Conservation (phyloP, 1,140 invertebrate genomes). For the Atta cephalotes region DNA sequence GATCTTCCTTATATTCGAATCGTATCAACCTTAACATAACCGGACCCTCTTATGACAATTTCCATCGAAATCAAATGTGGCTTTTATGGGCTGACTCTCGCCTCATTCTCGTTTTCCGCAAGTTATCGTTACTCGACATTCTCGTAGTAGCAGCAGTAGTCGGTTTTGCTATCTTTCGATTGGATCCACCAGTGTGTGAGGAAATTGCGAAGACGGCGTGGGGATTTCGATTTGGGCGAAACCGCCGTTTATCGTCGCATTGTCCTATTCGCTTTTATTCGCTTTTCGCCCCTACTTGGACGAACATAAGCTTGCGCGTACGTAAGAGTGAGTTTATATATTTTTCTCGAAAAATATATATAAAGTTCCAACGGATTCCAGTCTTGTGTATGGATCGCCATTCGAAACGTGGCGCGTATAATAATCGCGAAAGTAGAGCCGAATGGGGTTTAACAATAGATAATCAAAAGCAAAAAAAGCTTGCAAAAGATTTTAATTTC, state of each 20-base stretch:
- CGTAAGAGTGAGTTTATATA: conserved; percentile 50
- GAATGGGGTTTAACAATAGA: conserved; percentile 39
- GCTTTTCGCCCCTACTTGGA: not conserved
- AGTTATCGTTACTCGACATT: conserved; percentile 50
- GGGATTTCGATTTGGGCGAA: conserved; percentile 48
- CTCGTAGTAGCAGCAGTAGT: conserved; percentile 3
- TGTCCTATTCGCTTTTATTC: conserved; percentile 60
- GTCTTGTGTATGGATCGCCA: conserved; percentile 26
- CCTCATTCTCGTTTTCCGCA: conserved; percentile 23
- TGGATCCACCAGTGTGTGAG: conserved; percentile 3
- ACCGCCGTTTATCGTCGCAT: conserved; percentile 64
- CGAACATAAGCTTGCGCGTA: conserved; percentile 38
- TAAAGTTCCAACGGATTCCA: conserved; percentile 35
- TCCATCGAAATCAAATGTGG: conserved; percentile 41
- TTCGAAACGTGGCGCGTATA: conserved; percentile 67
- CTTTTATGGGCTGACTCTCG: conserved; percentile 27
- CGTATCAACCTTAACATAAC: conserved; percentile 15
- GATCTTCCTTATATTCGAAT: not conserved
- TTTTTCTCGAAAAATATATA: conserved; percentile 60
- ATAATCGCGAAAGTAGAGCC: conserved; percentile 24
- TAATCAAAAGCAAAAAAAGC: conserved; percentile 20
- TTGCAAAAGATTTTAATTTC: conserved; percentile 27
- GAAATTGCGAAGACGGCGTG: conserved; percentile 38
- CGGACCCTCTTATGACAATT: conserved; percentile 25
- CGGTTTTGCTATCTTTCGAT: conserved; percentile 62